phyloP scores from a whole-genome alignment of 2,113 vertebrate species.

The Tetrao urogallus region DNA sequence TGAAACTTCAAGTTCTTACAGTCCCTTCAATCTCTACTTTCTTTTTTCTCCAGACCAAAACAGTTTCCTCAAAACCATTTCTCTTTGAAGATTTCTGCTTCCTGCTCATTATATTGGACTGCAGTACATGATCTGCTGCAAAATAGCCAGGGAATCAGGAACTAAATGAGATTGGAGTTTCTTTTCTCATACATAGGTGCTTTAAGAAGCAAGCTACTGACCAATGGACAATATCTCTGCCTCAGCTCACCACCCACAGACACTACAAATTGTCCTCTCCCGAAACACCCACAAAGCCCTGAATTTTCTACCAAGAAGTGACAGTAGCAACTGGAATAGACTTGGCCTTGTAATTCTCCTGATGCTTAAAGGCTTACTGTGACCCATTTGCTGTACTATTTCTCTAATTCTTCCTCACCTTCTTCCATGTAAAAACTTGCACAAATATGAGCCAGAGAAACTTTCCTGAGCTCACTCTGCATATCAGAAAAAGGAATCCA shows the following conservation, averaged over 20 bases:
- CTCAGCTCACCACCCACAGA: not conserved
- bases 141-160: constrained; percentile 24
- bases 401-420: not conserved
- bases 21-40: not conserved
- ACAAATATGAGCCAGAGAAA: not conserved
- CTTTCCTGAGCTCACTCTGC: not conserved
- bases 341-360: not conserved
- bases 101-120: not conserved
- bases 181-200: constrained; percentile 12
- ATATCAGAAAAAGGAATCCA: constrained; percentile 18
- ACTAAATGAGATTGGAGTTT: not conserved
- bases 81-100: not conserved
- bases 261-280: not conserved
- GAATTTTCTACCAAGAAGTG: not conserved
- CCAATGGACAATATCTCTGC: not conserved
- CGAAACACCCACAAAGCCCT: not conserved
- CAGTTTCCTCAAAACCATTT: not conserved
- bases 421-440: not conserved
- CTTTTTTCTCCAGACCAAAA: not conserved
- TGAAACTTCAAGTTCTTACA: not conserved
- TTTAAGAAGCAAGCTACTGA: constrained; percentile 19
- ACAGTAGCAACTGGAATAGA: not conserved
- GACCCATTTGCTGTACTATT: not conserved
- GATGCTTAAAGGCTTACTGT: not conserved
- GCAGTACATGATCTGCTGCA: not conserved